Percentiles rank a stretch among this genome's conserved stretches.
These are phyloP conservation scores for Orchestes rusci DNA, from an alignment of 2,888 invertebrate species.

Conservation along the genomic window DNA sequence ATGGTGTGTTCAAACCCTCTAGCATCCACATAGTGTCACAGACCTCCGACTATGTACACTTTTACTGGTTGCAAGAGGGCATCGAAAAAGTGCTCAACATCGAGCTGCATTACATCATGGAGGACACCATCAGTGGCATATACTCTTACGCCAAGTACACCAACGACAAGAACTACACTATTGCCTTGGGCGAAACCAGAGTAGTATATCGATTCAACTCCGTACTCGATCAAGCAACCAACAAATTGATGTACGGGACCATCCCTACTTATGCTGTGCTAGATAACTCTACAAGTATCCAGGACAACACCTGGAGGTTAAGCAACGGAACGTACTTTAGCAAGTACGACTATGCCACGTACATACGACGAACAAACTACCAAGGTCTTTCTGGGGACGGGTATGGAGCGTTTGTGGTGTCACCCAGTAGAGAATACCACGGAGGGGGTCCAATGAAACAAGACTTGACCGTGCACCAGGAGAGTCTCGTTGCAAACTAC, in stretches of 20 bases:
- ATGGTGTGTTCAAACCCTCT: slow-evolving; percentile 10
- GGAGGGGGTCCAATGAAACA: slow-evolving; percentile 16
- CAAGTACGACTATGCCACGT: slow-evolving; percentile 18
- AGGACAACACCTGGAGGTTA: slow-evolving; percentile 14
- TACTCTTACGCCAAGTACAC: slow-evolving; percentile 18
- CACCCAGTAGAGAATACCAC: slow-evolving; percentile 14
- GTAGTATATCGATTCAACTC: slow-evolving; percentile 12
- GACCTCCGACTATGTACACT: slow-evolving; percentile 10
- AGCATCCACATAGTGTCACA: slow-evolving; percentile 8
- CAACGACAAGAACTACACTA: too few relatives aligned
- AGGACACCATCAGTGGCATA: slow-evolving; percentile 10
- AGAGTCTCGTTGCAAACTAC: slow-evolving; percentile 13
- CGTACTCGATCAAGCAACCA: slow-evolving; percentile 9
- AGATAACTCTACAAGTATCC: slow-evolving; percentile 11
- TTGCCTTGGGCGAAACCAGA: too few relatives aligned
- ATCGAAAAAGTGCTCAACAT: background rate
- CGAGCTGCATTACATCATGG: slow-evolving; percentile 14
- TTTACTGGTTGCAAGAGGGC: slow-evolving; percentile 13
- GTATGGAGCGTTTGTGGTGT: slow-evolving; percentile 14
- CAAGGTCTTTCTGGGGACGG: slow-evolving; percentile 15
- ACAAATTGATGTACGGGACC: slow-evolving; percentile 6
- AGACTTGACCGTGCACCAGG: slow-evolving; percentile 14
- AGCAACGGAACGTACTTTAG: slow-evolving; percentile 15
- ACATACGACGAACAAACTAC: slow-evolving; percentile 13
- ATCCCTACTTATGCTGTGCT: slow-evolving; percentile 1